Evolutionary conservation across 1,140 invertebrate species (phyloP), one percentile per base, ranked within the genome.

Genomic region (Pseudomyrmex gracilis): DNA sequence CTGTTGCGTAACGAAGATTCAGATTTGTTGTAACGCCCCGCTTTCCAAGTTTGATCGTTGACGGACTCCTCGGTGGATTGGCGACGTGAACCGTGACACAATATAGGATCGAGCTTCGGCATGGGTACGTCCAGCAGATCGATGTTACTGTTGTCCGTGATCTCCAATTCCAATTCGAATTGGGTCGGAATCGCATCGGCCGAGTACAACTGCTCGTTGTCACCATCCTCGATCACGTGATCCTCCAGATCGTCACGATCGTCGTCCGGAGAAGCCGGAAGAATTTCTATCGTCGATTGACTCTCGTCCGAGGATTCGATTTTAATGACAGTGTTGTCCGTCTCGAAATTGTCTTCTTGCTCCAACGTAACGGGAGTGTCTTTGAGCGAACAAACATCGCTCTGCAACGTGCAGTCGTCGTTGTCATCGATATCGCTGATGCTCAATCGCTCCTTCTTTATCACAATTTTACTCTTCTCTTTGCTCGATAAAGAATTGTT

Each of bases 251-350:
- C 88, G 8, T 84, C 76, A 1, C 83, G 88, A 20, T 76, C 87
- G 1, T 82, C 76, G 22, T 91, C 89, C 22, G 93, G 92, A 0
- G 93, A 93, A 7, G 90, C 93, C 45, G 93, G 92, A 20, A 94
- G 24, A 22, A 94, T 92, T 71, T 94, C 93, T 34, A 93, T 93
- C 0, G 93, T 94, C 1, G 93, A 92, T 83, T 93, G 92, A 85
- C 92, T 94, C 22, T 94, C 93, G 34, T 94, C 93, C 0, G 93
- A 94, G 0, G 93, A 94, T 24, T 94, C 93, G 1, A 94, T 82
- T 74, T 94, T 93, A 49, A 94, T 94, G 7, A 94, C 90, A 7
- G 90, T 89, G 67, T 85, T 88, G 15, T 68, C 67, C n/a, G 83
- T 17, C 2, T 58, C 73, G 17, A 76, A 83, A 60, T 60, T 63